Evolutionary conservation across 2,888 invertebrate species (phyloP).

Genomic region (Tetranychus piercei): DNA sequence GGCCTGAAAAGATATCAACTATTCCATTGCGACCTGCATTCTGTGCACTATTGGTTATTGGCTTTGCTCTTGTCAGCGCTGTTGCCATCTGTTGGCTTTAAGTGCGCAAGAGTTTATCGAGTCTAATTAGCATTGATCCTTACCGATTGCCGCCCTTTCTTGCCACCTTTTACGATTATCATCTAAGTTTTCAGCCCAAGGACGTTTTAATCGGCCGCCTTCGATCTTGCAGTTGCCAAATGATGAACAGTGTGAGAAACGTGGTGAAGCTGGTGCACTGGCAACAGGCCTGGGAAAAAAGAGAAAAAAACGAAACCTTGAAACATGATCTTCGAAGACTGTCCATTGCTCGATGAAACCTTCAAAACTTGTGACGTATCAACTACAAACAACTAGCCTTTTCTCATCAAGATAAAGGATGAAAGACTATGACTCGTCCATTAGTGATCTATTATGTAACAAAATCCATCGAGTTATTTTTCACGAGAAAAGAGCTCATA

Average conservation of each 20-base stretch:
- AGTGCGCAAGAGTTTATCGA: accelerated
- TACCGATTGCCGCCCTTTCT: constrained; percentile 30
- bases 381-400: too few relatives aligned
- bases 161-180: constrained; percentile 64
- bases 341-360: background rate
- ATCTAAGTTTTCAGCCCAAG: constrained; percentile 55
- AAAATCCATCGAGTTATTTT: too few relatives aligned
- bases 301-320: background rate
- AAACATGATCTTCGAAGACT: background rate
- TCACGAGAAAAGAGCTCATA: background rate
- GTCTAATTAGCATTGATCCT: background rate
- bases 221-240: constrained; percentile 15
- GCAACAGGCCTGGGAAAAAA: constrained; percentile 8
- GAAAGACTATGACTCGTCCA: too few relatives aligned
- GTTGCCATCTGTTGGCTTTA: background rate
- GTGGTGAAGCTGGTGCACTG: constrained; percentile 24
- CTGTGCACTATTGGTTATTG: too few relatives aligned
- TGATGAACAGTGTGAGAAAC: constrained; percentile 23
- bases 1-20: too few relatives aligned
- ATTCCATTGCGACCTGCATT: too few relatives aligned
- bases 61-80: background rate
- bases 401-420: too few relatives aligned
- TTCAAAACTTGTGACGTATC: too few relatives aligned
- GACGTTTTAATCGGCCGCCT: constrained; percentile 43
- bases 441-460: too few relatives aligned